A percentile compares a stretch with the other conserved stretches of the same genome.
phyloP scores from a whole-genome alignment of 1,140 invertebrate genomes.

The Battus philenor region DNA sequence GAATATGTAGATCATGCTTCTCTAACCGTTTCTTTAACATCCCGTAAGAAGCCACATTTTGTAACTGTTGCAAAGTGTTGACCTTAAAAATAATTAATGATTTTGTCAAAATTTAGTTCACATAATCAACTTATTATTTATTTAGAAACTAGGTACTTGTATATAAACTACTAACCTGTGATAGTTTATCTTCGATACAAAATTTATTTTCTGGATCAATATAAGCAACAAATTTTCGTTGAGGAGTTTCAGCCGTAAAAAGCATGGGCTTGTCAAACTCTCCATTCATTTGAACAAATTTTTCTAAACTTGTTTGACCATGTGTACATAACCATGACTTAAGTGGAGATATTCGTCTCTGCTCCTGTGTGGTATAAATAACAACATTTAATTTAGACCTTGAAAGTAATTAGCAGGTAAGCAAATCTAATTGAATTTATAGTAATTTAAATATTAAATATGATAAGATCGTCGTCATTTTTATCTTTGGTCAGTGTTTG shows the following conservation, averaged over 20 bases:
- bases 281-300: conserved; percentile 86
- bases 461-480: too few species aligned
- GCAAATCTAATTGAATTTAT: too few species aligned
- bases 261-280: conserved; percentile 85
- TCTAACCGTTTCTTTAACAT: conserved; percentile 91
- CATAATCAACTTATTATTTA: conserved; percentile 1
- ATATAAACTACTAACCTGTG: conserved; percentile 80
- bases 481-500: too few species aligned
- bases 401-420: too few species aligned
- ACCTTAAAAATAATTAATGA: conserved; percentile 85
- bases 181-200: conserved; percentile 92
- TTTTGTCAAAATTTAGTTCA: too few species aligned
- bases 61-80: conserved; percentile 94
- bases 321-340: conserved; percentile 94
- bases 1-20: conserved; percentile 89
- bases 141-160: not conserved
- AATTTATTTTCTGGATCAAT: conserved; percentile 96
- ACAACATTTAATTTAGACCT: too few species aligned
- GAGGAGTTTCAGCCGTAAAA: conserved; percentile 90
- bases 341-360: conserved; percentile 90
- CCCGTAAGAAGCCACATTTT: conserved; percentile 95
- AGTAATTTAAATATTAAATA: too few species aligned
- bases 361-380: conserved; percentile 78
- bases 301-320: conserved; percentile 86
- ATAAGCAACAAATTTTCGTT: conserved; percentile 92